phyloP scores from a whole-genome alignment of 2,888 invertebrate genomes.

The Eupeodes latifasciatus region DNA sequence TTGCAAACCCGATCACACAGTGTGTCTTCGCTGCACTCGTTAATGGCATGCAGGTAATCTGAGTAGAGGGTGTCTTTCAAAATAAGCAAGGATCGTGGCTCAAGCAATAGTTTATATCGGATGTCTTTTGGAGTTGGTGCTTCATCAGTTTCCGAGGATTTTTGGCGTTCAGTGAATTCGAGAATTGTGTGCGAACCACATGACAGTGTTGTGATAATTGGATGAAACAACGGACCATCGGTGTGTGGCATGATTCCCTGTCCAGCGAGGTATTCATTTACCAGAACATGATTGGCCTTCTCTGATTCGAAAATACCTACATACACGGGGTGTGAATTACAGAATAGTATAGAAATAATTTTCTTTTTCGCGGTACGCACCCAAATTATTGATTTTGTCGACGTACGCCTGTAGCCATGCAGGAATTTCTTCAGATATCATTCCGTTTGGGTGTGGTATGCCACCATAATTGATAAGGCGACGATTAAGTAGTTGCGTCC shows the following conservation, averaged over 20 bases:
- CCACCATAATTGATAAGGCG: conserved; percentile 99
- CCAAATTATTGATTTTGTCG: conserved; percentile 88
- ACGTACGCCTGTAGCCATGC: conserved; percentile 91
- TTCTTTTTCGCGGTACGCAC: conserved; percentile 81
- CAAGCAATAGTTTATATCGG: conserved; percentile 91
- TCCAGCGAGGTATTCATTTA: conserved; percentile 96
- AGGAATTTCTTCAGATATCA: conserved; percentile 96
- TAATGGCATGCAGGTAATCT: conserved; percentile 94
- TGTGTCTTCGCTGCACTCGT: conserved; percentile 88
- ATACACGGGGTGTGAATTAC: conserved; percentile 2
- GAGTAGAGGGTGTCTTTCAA: conserved; percentile 93
- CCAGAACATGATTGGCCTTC: conserved; percentile 95
- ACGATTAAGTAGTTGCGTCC: conserved; percentile 96
- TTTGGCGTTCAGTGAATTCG: conserved; percentile 87
- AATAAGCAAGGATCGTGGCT: conserved; percentile 94
- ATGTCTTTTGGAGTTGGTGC: conserved; percentile 78
- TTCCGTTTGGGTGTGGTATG: conserved; percentile 95
- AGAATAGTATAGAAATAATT: neutral
- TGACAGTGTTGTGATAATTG: conserved; percentile 95
- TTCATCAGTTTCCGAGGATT: conserved; percentile 29
- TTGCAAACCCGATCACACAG: conserved; percentile 87
- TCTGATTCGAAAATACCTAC: conserved; percentile 86
- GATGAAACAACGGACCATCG: conserved; percentile 97
- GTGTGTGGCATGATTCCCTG: conserved; percentile 99
- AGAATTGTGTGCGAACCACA: conserved; percentile 96